These are phyloP conservation scores for Trypoxylon attenuatum DNA, from an alignment of 2,888 invertebrate genomes.

Conservation along the genomic window DNA sequence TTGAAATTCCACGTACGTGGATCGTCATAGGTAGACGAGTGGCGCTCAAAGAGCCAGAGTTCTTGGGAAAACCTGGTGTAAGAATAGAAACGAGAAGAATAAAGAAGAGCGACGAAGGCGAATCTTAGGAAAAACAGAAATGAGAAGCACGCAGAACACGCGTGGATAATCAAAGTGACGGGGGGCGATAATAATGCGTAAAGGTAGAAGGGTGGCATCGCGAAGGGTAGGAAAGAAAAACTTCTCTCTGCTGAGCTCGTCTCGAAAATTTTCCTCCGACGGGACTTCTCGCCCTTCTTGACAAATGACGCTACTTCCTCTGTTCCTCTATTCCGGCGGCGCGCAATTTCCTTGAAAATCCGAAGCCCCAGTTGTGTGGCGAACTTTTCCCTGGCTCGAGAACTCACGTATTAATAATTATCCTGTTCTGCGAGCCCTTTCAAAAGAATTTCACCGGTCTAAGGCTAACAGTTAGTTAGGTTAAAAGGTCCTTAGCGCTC, in stretches of 20 bases:
- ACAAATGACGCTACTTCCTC: constrained; percentile 45
- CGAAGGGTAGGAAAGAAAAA: neutral
- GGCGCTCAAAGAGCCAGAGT: too few species aligned
- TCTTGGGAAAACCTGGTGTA: too few species aligned
- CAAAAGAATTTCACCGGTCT: too few species aligned
- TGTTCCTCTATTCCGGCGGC: constrained; percentile 21
- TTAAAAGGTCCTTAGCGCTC: too few species aligned
- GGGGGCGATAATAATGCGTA: constrained; percentile 28
- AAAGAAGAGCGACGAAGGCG: neutral
- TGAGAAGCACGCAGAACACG: constrained; percentile 22
- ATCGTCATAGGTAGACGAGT: too few species aligned
- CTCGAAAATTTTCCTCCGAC: constrained; percentile 24
- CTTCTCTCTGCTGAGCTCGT: constrained; percentile 2
- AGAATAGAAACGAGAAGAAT: neutral
- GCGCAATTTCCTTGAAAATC: constrained; percentile 44
- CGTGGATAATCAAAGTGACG: constrained; percentile 41
- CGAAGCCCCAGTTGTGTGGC: too few species aligned
- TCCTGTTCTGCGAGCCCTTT: too few species aligned
- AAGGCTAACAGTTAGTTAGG: too few species aligned
- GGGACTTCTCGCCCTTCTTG: constrained; percentile 25
- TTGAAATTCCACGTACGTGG: too few species aligned
- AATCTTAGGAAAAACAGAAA: constrained; percentile 4
- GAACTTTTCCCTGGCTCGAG: too few species aligned
- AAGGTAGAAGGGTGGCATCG: neutral
- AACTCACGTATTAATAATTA: too few species aligned